A percentile compares a stretch with the other conserved stretches of the same genome.
Evolutionary conservation across 2,113 vertebrate genomes (phyloP).

Genomic region (Chloropsis hardwickii): DNA sequence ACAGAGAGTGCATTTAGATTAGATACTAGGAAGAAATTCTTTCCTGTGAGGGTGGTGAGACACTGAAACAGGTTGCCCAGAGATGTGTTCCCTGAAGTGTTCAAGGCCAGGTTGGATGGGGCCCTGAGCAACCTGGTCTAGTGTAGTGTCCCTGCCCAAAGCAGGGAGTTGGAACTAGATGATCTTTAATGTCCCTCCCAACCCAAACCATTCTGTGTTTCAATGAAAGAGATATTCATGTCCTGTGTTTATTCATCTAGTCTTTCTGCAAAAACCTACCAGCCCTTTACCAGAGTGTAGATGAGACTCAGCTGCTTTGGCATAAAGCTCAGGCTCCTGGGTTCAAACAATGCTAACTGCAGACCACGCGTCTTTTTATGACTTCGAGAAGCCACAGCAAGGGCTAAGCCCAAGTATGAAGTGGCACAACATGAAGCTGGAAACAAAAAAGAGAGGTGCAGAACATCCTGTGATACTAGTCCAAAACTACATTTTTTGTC

Average conservation of each 20-base stretch:
- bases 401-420: background rate
- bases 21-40: background rate
- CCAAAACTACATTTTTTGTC: background rate
- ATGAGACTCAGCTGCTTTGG: background rate
- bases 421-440: background rate
- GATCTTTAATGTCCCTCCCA: background rate
- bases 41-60: background rate
- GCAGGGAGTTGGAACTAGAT: background rate
- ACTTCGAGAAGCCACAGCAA: background rate
- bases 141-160: background rate
- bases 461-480: background rate
- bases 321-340: background rate
- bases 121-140: background rate
- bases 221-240: background rate
- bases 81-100: background rate
- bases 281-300: background rate
- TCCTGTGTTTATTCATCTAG: background rate
- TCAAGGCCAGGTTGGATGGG: background rate
- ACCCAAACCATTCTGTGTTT: background rate
- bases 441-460: background rate
- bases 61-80: background rate
- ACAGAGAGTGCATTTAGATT: background rate
- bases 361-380: accelerated
- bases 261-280: background rate
- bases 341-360: background rate